Percentiles rank a stretch among this genome's conserved stretches.
Conservation (phyloP, 2,888 invertebrate species). For the Andrena chrysosceles region DNA sequence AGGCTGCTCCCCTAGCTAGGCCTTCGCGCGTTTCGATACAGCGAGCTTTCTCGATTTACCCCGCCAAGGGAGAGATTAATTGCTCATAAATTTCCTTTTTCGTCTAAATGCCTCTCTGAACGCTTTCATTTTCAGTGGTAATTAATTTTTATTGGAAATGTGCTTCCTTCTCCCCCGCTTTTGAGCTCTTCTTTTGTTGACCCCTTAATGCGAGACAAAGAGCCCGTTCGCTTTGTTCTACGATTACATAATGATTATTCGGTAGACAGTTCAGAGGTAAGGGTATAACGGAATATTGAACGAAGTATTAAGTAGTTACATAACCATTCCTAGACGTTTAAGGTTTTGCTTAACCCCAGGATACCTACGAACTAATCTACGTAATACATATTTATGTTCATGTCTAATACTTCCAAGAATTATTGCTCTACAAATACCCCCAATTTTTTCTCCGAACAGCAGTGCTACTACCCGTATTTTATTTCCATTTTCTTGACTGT, state of each 20-base stretch:
- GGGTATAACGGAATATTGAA: not conserved
- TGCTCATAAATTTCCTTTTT: slow-evolving; percentile 49
- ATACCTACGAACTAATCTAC: too few relatives aligned
- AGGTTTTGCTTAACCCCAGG: too few relatives aligned
- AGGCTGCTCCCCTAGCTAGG: slow-evolving; percentile 36
- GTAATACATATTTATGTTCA: too few relatives aligned
- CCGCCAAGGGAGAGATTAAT: slow-evolving; percentile 27
- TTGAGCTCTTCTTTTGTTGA: not conserved
- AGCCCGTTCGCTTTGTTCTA: not conserved
- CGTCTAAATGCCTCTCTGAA: slow-evolving; percentile 9
- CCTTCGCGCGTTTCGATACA: slow-evolving; percentile 28
- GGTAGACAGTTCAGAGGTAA: not conserved
- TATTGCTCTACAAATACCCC: too few relatives aligned
- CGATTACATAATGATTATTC: not conserved
- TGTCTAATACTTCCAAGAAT: too few relatives aligned
- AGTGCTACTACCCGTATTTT: too few relatives aligned
- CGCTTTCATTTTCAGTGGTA: slow-evolving; percentile 8
- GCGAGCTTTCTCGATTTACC: slow-evolving; percentile 40
- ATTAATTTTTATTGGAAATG: slow-evolving; percentile 27
- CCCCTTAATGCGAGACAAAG: slow-evolving; percentile 12
- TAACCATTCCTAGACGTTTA: not conserved
- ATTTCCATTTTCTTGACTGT: too few relatives aligned
- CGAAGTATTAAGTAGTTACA: not conserved
- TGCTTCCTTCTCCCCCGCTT: not conserved
- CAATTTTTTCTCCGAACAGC: too few relatives aligned